phyloP scores from a whole-genome alignment of 2,113 vertebrate species.

The Talpa occidentalis region DNA sequence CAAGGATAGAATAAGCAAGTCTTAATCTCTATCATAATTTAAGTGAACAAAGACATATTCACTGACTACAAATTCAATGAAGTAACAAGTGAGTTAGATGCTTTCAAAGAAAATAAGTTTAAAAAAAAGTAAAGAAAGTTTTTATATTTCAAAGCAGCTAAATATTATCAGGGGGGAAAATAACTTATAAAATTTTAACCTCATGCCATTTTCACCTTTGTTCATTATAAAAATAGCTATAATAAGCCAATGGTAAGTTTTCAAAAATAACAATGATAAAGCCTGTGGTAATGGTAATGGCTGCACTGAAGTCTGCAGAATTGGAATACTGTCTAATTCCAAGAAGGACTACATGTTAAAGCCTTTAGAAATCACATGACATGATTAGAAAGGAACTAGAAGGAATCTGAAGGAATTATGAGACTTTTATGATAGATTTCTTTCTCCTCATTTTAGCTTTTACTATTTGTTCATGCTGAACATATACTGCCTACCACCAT shows the following conservation, averaged over 20 bases:
- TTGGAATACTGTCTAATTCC: not conserved
- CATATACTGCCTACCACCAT: accelerated
- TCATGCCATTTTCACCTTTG: not conserved
- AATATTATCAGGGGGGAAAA: not conserved
- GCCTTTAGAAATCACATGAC: not conserved
- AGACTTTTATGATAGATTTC: not conserved
- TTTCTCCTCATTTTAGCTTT: not conserved
- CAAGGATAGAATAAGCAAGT: not conserved
- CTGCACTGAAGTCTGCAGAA: not conserved
- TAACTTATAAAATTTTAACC: not conserved
- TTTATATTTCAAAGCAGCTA: conserved; percentile 35
- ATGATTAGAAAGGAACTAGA: no score
- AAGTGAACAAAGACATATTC: not conserved
- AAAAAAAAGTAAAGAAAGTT: not conserved
- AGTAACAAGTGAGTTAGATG: not conserved
- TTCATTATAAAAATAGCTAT: not conserved
- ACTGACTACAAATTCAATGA: not conserved
- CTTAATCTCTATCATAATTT: not conserved
- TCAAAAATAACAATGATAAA: not conserved
- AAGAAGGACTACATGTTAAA: not conserved
- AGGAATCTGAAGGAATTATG: not conserved
- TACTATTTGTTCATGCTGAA: not conserved
- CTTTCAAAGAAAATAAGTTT: not conserved
- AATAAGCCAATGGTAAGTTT: not conserved
- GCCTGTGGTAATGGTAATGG: not conserved